These are phyloP conservation scores for Oenanthe oenanthe DNA, from an alignment of 2,113 vertebrate genomes.

Conservation along the genomic window DNA sequence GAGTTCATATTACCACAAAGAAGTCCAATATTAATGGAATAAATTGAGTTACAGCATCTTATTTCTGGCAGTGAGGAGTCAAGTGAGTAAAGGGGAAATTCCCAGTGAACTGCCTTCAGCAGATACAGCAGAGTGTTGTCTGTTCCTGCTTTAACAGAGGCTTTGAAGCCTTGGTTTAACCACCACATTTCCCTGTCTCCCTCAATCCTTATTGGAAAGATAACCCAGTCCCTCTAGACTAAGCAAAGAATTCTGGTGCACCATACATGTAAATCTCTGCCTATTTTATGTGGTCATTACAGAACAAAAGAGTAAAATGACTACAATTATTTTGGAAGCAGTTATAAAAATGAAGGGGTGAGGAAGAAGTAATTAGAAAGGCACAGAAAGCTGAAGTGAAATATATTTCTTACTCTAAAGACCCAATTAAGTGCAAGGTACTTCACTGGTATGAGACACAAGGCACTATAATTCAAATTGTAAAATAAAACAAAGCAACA, in stretches of 20 bases:
- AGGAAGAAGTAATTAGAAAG: neutral
- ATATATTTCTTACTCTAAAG: neutral
- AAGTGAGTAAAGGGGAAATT: neutral
- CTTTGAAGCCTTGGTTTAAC: neutral
- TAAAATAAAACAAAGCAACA: conserved; percentile 5
- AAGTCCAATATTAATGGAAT: neutral
- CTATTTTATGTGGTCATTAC: neutral
- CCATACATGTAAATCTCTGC: neutral
- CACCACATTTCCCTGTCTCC: neutral
- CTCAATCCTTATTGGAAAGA: neutral
- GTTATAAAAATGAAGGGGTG: neutral
- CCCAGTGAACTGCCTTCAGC: neutral
- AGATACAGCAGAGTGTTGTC: neutral
- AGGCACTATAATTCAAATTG: neutral
- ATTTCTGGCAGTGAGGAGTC: neutral
- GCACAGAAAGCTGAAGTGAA: neutral
- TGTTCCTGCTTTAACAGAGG: neutral
- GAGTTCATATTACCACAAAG: neutral
- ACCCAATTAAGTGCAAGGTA: neutral
- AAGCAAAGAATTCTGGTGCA: neutral
- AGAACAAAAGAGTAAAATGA: neutral
- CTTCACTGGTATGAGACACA: neutral
- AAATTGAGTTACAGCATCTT: neutral
- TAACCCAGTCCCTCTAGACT: neutral
- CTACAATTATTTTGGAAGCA: neutral